Conservation (phyloP, 2,113 vertebrate species). For the Rhombomys opimus region DNA sequence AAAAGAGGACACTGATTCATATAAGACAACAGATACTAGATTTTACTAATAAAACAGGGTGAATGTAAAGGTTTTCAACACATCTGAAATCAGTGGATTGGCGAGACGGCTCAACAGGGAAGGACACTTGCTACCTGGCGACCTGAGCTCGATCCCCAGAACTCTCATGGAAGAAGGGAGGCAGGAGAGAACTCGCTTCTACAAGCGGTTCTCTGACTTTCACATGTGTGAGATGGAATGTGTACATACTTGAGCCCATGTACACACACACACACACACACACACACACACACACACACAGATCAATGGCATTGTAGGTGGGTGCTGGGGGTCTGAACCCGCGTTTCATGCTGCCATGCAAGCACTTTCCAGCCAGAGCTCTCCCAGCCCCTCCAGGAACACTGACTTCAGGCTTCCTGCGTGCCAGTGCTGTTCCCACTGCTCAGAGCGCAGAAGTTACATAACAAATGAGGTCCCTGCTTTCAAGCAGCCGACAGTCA, state of each 20-base stretch:
- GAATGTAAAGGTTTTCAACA: slow-evolving; percentile 29
- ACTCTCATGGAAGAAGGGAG: background rate
- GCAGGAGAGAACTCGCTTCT: background rate
- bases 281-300: background rate
- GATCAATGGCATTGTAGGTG: background rate
- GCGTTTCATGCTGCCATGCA: background rate
- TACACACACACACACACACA: background rate
- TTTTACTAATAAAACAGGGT: background rate
- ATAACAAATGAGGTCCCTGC: background rate
- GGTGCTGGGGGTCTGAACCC: background rate
- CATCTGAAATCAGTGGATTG: background rate
- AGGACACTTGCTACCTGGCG: background rate
- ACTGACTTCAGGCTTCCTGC: background rate
- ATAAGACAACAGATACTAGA: background rate
- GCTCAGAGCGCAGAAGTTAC: background rate
- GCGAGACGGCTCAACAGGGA: background rate
- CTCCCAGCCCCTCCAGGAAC: background rate
- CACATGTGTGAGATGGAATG: too few species aligned
- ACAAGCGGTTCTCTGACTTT: background rate
- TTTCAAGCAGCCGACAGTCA: background rate
- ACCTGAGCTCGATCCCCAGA: background rate
- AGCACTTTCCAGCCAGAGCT: background rate
- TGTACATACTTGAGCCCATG: background rate
- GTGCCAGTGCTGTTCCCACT: background rate
- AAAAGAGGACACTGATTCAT: background rate